These are phyloP conservation scores for Acanthosepion lycidas DNA, from an alignment of 2,888 invertebrate genomes.

Conservation along the genomic window DNA sequence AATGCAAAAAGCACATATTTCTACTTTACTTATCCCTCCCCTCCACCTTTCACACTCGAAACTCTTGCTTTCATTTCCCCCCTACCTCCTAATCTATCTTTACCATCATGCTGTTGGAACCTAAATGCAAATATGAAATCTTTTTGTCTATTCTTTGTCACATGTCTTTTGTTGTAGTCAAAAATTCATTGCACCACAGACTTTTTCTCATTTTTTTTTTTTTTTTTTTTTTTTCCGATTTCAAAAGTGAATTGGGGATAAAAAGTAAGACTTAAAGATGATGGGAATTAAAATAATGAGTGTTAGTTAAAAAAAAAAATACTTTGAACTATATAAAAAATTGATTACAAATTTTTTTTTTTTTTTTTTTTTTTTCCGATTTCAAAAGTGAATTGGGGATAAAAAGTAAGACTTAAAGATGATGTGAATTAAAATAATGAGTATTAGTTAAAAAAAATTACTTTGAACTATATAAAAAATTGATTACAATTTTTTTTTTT, in stretches of 20 bases:
- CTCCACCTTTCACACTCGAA: neutral
- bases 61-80: neutral
- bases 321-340: neutral
- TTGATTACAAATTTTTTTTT: neutral
- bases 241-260: neutral
- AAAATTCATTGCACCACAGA: neutral
- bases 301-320: neutral
- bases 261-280: neutral
- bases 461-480: neutral
- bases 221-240: neutral
- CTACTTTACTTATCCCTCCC: neutral
- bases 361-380: constrained; percentile 8
- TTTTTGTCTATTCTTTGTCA: neutral
- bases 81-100: neutral
- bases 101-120: neutral
- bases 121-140: neutral
- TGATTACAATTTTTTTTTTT: neutral
- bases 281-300: neutral
- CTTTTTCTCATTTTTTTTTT: neutral
- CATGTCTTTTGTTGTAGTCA: neutral
- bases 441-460: neutral
- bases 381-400: neutral
- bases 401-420: neutral
- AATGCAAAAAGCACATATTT: constrained; percentile 10
- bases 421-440: neutral